Evolutionary conservation across 1,140 invertebrate species (phyloP).

Genomic region (Pseudomyrmex sp.): DNA sequence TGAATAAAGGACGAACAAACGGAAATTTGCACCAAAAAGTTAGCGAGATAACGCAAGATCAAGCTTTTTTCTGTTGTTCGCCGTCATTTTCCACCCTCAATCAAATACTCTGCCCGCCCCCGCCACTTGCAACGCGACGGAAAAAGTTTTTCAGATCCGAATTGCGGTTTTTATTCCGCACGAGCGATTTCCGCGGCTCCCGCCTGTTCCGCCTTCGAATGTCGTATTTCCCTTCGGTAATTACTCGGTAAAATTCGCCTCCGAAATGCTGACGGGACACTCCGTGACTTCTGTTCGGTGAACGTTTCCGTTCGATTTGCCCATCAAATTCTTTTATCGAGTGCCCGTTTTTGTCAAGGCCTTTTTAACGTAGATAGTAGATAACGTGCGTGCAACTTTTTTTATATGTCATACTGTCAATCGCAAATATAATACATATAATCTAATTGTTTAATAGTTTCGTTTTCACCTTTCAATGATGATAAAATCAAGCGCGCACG

Average conservation of each 20-base stretch:
- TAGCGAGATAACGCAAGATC: constrained; percentile 37
- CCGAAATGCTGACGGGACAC: constrained; percentile 49
- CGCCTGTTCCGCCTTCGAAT: background rate
- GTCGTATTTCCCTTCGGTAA: constrained; percentile 47
- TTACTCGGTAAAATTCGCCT: constrained; percentile 53
- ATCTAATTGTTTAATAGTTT: background rate
- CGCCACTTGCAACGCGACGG: background rate
- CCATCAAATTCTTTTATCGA: constrained; percentile 41
- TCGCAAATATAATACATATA: background rate
- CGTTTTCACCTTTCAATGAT: background rate
- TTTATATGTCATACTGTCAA: constrained; percentile 7
- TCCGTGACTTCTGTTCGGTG: constrained; percentile 39
- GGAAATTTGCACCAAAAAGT: constrained; percentile 35
- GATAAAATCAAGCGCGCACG: background rate
- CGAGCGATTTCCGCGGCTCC: constrained; percentile 31
- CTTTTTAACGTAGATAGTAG: too few relatives aligned
- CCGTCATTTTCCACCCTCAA: constrained; percentile 6
- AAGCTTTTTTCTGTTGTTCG: background rate
- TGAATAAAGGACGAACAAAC: constrained; percentile 53
- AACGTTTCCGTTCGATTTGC: background rate
- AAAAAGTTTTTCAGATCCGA: constrained; percentile 60
- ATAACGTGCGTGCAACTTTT: constrained; percentile 2
- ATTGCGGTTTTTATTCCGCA: constrained; percentile 65
- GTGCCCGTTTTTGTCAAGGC: background rate
- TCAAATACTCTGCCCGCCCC: constrained; percentile 1